Base-by-base conservation (phyloP, 1,140 invertebrate species). In the Drosophila sp. region DNA sequence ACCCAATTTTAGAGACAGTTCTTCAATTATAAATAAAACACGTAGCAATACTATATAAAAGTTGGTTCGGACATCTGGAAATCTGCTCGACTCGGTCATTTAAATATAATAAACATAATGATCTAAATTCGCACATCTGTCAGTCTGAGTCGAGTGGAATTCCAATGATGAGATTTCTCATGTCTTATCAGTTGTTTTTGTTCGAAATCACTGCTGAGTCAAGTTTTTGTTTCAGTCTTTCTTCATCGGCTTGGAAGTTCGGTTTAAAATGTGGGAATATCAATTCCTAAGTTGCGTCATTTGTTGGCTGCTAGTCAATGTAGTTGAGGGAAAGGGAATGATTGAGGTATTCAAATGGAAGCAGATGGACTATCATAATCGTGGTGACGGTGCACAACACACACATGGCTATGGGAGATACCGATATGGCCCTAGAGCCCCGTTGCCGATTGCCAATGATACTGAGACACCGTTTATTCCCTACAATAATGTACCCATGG, bases 401-500 rank as follows among this genome's bases (percentile, higher is more conserved):
- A 3, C 4, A 23, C 10, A 10, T 17, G 10, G 35, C 8, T 25
- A 30, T 23, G 50, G 30, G 5, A 63, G 30, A 33, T 69, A 67
- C 7, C 62, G 29, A 2, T 72, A 65, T 47, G 54, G 64, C 0
- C 73, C 70, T 17, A 17, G 5, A 11, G 5, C 58, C 10, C 61
- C 82, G 1, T 65, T 60, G 3, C 68, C 82, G 1, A 67, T 61
- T 2, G 55, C 41, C 1, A n/a, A 38, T 1, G 50, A 40, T 27
- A 57, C 35, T 4, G 54, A 50, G 29, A 57, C 10, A 25, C 7
- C 90, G 2, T 92, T 90, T 54, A 86, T 91, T 41, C 61, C 91
- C 35, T 94, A 94, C 74, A 96, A 96, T 80, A 96, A 96, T 89
- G 93, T 96, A 27, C 96, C 96, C 0, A 94, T 96, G 73, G 96